phyloP scores from a whole-genome alignment of 2,113 vertebrate genomes.

The Thamnaconus septentrionalis region DNA sequence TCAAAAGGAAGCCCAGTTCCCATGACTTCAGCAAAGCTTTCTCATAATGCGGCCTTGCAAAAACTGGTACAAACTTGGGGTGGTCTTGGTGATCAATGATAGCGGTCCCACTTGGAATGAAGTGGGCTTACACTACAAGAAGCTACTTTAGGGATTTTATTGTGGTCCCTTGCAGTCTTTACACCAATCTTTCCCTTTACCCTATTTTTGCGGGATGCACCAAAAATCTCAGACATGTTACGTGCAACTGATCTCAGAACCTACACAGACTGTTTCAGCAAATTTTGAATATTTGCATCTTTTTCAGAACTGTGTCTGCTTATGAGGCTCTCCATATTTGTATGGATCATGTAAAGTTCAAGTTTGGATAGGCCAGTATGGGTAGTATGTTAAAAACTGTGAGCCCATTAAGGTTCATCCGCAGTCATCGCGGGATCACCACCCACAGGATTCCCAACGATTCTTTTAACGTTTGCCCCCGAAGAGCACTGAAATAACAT shows the following conservation, averaged over 20 bases:
- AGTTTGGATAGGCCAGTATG: constrained; percentile 11
- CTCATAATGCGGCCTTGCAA: constrained; percentile 23
- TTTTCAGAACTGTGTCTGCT: too few relatives aligned
- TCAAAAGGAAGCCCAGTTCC: constrained; percentile 37
- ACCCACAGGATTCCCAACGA: background rate
- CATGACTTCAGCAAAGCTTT: constrained; percentile 37
- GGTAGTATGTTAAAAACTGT: too few relatives aligned
- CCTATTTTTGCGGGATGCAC: too few relatives aligned
- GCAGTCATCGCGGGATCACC: constrained; percentile 11
- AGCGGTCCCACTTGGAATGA: constrained; percentile 12
- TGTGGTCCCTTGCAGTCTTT: too few relatives aligned
- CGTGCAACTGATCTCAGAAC: too few relatives aligned
- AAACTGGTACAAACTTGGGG: constrained; percentile 5
- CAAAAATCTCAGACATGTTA: too few relatives aligned
- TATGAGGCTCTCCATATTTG: too few relatives aligned
- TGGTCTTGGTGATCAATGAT: constrained; percentile 27
- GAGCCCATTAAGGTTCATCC: constrained; percentile 19
- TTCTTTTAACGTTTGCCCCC: background rate
- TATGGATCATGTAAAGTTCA: too few relatives aligned
- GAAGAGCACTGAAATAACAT: background rate
- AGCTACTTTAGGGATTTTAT: constrained; percentile 9
- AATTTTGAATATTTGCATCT: too few relatives aligned
- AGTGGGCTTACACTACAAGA: constrained; percentile 13
- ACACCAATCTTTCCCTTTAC: too few relatives aligned
- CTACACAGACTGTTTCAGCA: too few relatives aligned